phyloP scores from a whole-genome alignment of 2,888 invertebrate species.

The Sinhomidia bicolor region DNA sequence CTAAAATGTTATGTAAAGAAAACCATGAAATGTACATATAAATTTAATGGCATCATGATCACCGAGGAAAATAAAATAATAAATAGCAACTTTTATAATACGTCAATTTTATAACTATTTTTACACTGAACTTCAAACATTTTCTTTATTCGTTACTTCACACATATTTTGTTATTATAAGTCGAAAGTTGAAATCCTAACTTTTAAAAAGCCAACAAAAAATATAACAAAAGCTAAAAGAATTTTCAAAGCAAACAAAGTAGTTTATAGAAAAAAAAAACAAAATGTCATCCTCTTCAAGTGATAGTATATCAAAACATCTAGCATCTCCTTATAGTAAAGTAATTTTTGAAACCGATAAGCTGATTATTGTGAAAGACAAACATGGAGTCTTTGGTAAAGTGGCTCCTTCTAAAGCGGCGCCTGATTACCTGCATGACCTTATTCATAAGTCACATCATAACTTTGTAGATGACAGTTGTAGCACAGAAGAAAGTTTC shows the following conservation, averaged over 20 bases:
- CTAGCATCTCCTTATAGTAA: background rate
- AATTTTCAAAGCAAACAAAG: background rate
- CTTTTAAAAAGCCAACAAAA: background rate
- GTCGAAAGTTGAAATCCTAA: background rate
- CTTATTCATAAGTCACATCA: too few relatives aligned
- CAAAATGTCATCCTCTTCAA: background rate
- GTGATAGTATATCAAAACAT: background rate
- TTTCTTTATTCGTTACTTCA: too few relatives aligned
- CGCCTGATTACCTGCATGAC: background rate
- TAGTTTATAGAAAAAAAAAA: background rate
- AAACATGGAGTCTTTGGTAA: background rate
- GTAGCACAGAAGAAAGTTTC: background rate
- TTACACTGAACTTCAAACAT: too few relatives aligned
- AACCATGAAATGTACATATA: background rate
- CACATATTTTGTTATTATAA: background rate
- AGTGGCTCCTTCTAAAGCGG: background rate
- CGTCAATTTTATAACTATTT: too few relatives aligned
- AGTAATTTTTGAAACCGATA: background rate
- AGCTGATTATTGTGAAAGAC: background rate
- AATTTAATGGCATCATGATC: background rate
- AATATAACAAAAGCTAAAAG: background rate
- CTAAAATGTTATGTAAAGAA: too few relatives aligned
- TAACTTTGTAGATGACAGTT: too few relatives aligned
- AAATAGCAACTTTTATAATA: too few relatives aligned
- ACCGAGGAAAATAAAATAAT: slow-evolving; percentile 15